Conservation (phyloP, 2,888 invertebrate genomes). For the Phyto melanocephala region DNA sequence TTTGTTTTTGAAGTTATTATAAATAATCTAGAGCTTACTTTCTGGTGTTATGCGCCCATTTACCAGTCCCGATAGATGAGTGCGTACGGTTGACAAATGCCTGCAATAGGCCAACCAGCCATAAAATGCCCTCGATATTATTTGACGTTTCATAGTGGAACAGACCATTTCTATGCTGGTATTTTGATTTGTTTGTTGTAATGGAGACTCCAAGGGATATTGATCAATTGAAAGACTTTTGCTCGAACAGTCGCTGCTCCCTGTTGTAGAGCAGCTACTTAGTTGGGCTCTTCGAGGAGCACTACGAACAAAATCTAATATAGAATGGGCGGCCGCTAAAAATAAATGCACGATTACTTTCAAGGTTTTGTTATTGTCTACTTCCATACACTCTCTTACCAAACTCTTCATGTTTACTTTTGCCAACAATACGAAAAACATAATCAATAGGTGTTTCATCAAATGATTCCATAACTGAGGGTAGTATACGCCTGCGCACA, state of each 20-base stretch:
- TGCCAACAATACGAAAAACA: slow-evolving; percentile 93
- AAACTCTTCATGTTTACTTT: slow-evolving; percentile 85
- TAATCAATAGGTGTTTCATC: slow-evolving; percentile 86
- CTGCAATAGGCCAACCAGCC: slow-evolving; percentile 97
- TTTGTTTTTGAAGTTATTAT: neutral
- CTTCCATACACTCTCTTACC: slow-evolving; percentile 80
- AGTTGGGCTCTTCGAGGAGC: slow-evolving; percentile 79
- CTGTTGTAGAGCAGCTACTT: slow-evolving; percentile 84
- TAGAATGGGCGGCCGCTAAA: slow-evolving; percentile 84
- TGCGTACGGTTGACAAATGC: slow-evolving; percentile 94
- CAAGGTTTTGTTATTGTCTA: neutral
- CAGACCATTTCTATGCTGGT: slow-evolving; percentile 89
- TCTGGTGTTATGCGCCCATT: slow-evolving; percentile 85
- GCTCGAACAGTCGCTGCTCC: slow-evolving; percentile 84
- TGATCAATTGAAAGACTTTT: slow-evolving; percentile 80
- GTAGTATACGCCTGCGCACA: slow-evolving; percentile 83
- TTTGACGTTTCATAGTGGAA: slow-evolving; percentile 96
- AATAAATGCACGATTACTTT: neutral
- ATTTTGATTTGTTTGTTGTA: slow-evolving; percentile 78
- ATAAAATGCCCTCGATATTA: slow-evolving; percentile 96
- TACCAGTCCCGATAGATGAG: slow-evolving; percentile 93
- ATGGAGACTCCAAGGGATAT: slow-evolving; percentile 73
- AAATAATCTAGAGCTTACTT: slow-evolving; percentile 75
- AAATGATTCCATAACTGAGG: slow-evolving; percentile 82
- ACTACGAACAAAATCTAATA: slow-evolving; percentile 82